These are phyloP conservation scores for Exaiptasia diaphana DNA, from an alignment of 64 coral and sea anemone genomes.

Conservation along the genomic window DNA sequence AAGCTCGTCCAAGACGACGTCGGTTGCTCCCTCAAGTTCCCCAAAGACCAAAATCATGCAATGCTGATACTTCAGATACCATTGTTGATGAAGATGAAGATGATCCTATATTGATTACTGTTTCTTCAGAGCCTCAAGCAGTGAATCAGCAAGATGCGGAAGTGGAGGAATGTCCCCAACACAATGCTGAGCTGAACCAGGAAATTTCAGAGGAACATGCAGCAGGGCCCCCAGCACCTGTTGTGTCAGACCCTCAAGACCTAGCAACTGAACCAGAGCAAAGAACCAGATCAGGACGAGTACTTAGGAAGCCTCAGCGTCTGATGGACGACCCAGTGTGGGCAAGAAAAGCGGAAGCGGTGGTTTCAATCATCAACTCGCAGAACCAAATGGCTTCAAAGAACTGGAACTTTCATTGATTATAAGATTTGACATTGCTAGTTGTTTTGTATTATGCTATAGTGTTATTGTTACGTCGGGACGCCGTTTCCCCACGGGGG, in stretches of 20 bases:
- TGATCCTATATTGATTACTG: neutral
- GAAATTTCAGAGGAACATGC: neutral
- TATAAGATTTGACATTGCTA: neutral
- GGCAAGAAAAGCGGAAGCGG: neutral
- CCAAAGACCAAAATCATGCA: neutral
- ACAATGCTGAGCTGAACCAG: neutral
- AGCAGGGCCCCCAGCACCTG: neutral
- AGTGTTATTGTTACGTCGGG: neutral
- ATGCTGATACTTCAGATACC: neutral
- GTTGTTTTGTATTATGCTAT: neutral
- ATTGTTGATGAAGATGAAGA: neutral
- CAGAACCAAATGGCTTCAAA: neutral
- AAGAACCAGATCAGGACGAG: constrained; percentile 11
- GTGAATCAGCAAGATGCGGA: neutral
- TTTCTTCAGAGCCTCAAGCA: neutral
- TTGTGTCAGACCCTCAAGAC: neutral
- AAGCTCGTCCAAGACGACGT: neutral
- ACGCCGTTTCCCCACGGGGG: constrained; percentile 31
- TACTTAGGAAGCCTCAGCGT: neutral
- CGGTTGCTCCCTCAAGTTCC: neutral
- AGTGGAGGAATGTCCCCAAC: neutral
- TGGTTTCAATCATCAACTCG: neutral
- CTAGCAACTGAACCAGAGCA: neutral
- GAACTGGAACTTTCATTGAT: neutral
- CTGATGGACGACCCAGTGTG: constrained; percentile 10